phyloP scores from a whole-genome alignment of 2,797 vertebrate genomes.

The Champsocephalus esox region DNA sequence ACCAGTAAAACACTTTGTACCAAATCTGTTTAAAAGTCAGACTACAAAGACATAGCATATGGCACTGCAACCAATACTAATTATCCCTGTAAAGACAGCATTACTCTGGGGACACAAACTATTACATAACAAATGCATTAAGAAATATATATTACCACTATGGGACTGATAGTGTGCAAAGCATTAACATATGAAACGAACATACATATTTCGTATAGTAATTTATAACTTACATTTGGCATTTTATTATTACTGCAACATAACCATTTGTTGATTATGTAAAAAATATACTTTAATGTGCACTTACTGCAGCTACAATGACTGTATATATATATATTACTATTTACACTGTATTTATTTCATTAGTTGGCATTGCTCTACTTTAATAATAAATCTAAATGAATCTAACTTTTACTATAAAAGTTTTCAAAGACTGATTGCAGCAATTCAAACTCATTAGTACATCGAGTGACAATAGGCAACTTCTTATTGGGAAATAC shows the following conservation, averaged over 20 bases:
- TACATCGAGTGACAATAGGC: conserved; percentile 18
- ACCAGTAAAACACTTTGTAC: not conserved
- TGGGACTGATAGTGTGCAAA: no score
- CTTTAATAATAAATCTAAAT: conserved; percentile 6
- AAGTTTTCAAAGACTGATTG: conserved; percentile 7
- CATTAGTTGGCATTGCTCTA: not conserved
- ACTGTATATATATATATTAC: no score
- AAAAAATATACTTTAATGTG: no score
- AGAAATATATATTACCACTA: no score
- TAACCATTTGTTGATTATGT: no score
- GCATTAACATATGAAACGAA: no score
- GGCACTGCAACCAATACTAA: conserved; percentile 3
- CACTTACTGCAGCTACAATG: no score
- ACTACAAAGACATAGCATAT: conserved; percentile 5
- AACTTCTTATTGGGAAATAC: no score
- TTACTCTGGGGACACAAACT: not conserved
- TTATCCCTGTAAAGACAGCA: not conserved
- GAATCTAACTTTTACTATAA: not conserved
- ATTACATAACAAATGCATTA: not conserved
- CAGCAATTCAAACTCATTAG: not conserved
- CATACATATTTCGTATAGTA: no score
- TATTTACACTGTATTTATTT: no score
- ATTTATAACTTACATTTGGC: no score
- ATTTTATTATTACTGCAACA: no score
- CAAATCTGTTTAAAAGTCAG: not conserved